Conservation (phyloP, 2,888 invertebrate species). For the Cosmorhoe ocellata region DNA sequence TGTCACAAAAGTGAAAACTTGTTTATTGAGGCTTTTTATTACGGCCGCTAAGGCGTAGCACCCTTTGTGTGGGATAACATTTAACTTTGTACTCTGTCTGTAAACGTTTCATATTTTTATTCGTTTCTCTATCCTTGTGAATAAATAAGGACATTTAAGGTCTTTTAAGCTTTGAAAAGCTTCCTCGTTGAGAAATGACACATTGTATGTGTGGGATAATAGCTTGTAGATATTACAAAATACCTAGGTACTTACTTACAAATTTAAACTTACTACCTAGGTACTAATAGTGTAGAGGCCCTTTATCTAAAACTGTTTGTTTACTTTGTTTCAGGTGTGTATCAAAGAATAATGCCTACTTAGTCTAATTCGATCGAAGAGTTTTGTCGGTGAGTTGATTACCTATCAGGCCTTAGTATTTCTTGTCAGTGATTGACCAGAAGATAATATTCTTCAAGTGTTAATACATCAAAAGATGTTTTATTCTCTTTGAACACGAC, state of each 20-base stretch:
- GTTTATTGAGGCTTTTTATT: conserved; percentile 68
- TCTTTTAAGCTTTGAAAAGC: conserved; percentile 3
- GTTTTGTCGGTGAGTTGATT: conserved; percentile 35
- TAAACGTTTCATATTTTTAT: conserved; percentile 47
- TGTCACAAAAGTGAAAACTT: conserved; percentile 60
- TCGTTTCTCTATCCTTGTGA: conserved; percentile 31
- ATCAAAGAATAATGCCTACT: conserved; percentile 27
- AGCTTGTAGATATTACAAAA: too few species aligned
- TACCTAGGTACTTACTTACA: not conserved
- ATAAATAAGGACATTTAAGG: conserved; percentile 9
- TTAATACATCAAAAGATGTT: conserved; percentile 31
- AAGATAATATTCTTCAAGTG: conserved; percentile 20
- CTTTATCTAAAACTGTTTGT: conserved; percentile 16
- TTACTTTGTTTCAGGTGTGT: conserved; percentile 71
- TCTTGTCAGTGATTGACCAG: not conserved
- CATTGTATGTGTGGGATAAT: too few species aligned
- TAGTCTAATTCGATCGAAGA: conserved; percentile 23
- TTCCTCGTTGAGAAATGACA: not conserved
- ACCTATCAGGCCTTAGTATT: conserved; percentile 4
- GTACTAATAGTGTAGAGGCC: too few species aligned
- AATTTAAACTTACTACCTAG: too few species aligned
- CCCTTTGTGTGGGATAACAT: conserved; percentile 56
- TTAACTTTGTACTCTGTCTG: conserved; percentile 52
- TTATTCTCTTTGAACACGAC: conserved; percentile 21
- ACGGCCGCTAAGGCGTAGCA: conserved; percentile 48